phyloP scores from a whole-genome alignment of 2,797 vertebrate genomes.

The Eulemur mongoz region DNA sequence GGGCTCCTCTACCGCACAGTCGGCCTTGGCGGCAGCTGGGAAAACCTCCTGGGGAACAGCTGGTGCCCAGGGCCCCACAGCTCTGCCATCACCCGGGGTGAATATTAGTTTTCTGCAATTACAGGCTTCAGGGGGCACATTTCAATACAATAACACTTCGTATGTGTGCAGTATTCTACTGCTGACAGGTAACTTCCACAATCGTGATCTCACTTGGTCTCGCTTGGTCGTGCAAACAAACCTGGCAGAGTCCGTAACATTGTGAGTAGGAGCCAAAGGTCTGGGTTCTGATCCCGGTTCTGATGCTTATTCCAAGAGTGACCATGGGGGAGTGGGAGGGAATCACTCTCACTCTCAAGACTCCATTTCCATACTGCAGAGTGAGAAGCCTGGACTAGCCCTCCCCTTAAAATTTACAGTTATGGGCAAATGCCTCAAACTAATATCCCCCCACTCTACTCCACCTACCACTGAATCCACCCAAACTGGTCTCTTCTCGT shows the following conservation, averaged over 20 bases:
- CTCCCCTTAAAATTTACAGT: background rate
- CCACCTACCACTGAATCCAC: background rate
- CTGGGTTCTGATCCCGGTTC: background rate
- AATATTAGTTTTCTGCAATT: background rate
- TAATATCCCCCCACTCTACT: background rate
- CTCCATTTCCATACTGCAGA: background rate
- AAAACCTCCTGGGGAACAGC: conserved; percentile 92
- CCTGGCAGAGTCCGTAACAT: background rate
- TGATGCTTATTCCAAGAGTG: background rate
- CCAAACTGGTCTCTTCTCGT: background rate
- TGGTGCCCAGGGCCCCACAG: conserved; percentile 76
- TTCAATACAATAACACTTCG: background rate
- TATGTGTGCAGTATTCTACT: background rate
- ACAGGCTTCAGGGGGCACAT: background rate
- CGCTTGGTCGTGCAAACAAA: background rate
- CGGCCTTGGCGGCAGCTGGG: conserved; percentile 90
- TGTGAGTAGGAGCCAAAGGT: background rate
- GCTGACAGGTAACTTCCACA: background rate
- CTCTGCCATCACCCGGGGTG: background rate
- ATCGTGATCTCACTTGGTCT: background rate
- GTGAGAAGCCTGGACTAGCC: background rate
- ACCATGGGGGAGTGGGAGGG: fast-evolving
- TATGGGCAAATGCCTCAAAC: background rate
- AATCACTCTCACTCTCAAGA: background rate
- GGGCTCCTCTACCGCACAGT: conserved; percentile 43